Evolutionary conservation across 2,888 invertebrate genomes (phyloP), one percentile per base, ranked within the genome.

Genomic region (Hydrotaea diabolus): DNA sequence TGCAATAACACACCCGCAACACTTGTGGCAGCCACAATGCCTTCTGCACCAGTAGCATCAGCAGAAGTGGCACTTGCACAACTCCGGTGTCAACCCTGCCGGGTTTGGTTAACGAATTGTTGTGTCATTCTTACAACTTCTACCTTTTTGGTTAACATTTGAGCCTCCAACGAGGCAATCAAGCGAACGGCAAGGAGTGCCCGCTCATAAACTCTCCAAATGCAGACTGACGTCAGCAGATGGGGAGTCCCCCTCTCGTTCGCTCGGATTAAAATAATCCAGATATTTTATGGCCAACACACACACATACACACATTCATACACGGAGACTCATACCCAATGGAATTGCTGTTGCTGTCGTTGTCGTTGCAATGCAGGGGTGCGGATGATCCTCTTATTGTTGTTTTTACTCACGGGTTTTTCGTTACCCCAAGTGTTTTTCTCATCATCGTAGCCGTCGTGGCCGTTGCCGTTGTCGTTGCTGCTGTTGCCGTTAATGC

Each of bases 71-170:
- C 69, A 80, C 49, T 77, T 80, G 26, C 36, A 72, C 46, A 64
- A 53, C 11, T 69, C 46, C 23, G 21, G 19, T 81, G 49, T 76
- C 66, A 81, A 8, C 26, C 81, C 71, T 2, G 31, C 31, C 7
- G 31, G 3, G 31, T 7, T 7, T 57, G 78, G 49, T 74, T 76
- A 74, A 62, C n/a, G 73, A 84, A 53, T 77, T 46, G 72, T 53
- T 57, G 57, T 84, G 59, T 76, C 66, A 73, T 72, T 76, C 73
- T 73, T 11, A 59, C 39, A 46, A 62, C 59, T 46, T 8, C 43
- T 73, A 81, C 73, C 23, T 46, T n/a, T 66, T 76, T n/a, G 69
- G 46, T 46, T 11, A 39, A 21, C 19, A 81, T 43, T 76, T 39
- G 9, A 39, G 26, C 39, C 80, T 73, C 2, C 21, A 75, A 57